Evolutionary conservation across 2,797 vertebrate species (phyloP).

Genomic region (Toxotes lorentzi): DNA sequence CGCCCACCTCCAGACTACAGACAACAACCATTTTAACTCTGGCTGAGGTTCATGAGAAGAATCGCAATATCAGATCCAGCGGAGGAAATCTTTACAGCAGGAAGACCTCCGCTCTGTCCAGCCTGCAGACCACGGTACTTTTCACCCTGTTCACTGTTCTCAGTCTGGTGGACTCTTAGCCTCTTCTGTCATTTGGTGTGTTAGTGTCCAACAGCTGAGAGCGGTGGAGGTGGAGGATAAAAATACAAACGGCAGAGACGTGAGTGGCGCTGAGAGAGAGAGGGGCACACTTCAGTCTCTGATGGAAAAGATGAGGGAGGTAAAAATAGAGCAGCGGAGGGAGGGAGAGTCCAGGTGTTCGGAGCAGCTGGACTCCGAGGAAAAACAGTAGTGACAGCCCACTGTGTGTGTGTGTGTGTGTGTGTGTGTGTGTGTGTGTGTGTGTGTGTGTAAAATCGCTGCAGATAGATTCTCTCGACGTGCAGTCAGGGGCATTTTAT

Average conservation of each 20-base stretch:
- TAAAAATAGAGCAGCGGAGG: constrained; percentile 35
- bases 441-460: background rate
- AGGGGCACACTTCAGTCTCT: background rate
- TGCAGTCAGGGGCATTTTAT: no score
- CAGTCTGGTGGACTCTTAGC: background rate
- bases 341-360: constrained; percentile 39
- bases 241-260: background rate
- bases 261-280: background rate
- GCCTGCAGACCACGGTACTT: no score
- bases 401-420: no score
- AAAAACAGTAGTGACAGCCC: constrained; percentile 8
- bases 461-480: background rate
- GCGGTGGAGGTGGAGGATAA: background rate
- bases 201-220: background rate
- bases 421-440: background rate
- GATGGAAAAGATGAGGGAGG: constrained; percentile 4
- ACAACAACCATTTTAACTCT: no score
- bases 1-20: no score
- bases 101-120: no score
- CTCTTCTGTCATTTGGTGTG: background rate
- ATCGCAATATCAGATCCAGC: no score
- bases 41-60: no score
- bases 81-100: no score
- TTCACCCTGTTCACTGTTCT: no score
- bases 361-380: constrained; percentile 16